Conservation (phyloP, 2,888 invertebrate genomes). For the Villa cingulata region DNA sequence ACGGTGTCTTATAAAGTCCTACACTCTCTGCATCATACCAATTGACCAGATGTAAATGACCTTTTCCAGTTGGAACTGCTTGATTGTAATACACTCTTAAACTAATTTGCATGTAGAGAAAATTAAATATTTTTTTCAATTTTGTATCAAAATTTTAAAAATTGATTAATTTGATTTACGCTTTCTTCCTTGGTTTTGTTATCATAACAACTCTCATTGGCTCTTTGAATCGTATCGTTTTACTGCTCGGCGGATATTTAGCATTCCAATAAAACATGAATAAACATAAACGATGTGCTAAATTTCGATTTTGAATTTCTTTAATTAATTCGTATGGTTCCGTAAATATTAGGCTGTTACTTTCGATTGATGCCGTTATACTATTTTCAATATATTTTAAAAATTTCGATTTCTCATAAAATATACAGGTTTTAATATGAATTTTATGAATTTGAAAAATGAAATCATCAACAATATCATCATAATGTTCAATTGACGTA, state of each 20-base stretch:
- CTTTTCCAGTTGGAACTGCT: slow-evolving; percentile 44
- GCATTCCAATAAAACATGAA: slow-evolving; percentile 58
- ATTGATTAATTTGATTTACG: slow-evolving; percentile 19
- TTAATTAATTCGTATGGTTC: slow-evolving; percentile 24
- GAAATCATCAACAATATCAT: slow-evolving; percentile 26
- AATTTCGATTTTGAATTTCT: slow-evolving; percentile 23
- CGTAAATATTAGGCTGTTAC: slow-evolving; percentile 30
- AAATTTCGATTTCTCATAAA: slow-evolving; percentile 26
- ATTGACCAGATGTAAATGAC: slow-evolving; percentile 50
- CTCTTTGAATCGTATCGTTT: slow-evolving; percentile 24
- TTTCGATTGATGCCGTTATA: slow-evolving; percentile 28
- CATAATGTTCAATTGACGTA: slow-evolving; percentile 12
- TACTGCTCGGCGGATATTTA: slow-evolving; percentile 35
- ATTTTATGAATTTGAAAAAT: slow-evolving; percentile 26
- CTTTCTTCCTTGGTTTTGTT: slow-evolving; percentile 39
- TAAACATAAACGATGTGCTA: slow-evolving; percentile 32
- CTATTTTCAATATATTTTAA: slow-evolving; percentile 27
- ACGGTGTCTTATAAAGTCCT: slow-evolving; percentile 50
- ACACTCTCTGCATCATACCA: slow-evolving; percentile 52
- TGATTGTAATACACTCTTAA: slow-evolving; percentile 62
- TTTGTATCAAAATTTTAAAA: not conserved
- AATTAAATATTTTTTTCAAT: not conserved
- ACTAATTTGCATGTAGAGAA: slow-evolving; percentile 28
- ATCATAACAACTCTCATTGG: slow-evolving; percentile 47
- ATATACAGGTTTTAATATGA: slow-evolving; percentile 27